These are phyloP conservation scores for Falco berigora DNA, from an alignment of 2,797 vertebrate species.

Conservation along the genomic window DNA sequence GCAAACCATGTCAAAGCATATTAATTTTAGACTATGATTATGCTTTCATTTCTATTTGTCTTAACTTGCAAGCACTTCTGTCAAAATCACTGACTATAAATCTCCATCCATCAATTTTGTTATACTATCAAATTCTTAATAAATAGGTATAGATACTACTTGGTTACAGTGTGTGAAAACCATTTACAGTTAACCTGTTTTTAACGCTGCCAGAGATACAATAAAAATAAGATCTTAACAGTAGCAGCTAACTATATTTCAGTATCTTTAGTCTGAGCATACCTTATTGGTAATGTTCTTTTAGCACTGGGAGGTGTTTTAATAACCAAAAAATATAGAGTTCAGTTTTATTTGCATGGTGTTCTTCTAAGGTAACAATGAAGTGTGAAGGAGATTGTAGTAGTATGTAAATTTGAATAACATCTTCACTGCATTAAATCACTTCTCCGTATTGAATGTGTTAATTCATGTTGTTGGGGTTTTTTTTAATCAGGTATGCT, in stretches of 20 bases:
- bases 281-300: neutral
- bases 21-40: neutral
- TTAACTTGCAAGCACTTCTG: neutral
- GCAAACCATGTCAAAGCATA: neutral
- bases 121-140: neutral
- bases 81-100: neutral
- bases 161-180: neutral
- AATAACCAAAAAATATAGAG: neutral
- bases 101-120: neutral
- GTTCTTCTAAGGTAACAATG: neutral
- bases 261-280: neutral
- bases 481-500: conserved; percentile 82
- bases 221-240: too few species aligned
- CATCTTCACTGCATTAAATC: neutral
- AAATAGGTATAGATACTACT: neutral
- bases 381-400: neutral
- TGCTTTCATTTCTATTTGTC: neutral
- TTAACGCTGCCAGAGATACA: neutral
- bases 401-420: neutral
- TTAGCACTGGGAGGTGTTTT: neutral
- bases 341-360: neutral
- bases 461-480: neutral
- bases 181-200: neutral
- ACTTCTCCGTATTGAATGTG: neutral
- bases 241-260: too few species aligned